Evolutionary conservation across 2,797 vertebrate species (phyloP).

Genomic region (Pipistrellus pygmaeus): DNA sequence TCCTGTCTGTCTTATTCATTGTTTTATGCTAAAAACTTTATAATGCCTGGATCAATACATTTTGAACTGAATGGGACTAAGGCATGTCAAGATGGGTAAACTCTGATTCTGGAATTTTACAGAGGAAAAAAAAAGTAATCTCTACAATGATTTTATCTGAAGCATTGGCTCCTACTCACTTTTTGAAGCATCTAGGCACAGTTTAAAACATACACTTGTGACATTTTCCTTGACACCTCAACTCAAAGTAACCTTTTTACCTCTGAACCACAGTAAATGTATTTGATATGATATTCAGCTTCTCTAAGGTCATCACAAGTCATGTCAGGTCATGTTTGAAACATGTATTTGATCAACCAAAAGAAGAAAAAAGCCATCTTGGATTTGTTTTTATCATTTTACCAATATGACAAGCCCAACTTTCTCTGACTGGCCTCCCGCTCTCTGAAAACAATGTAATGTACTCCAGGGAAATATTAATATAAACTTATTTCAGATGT

Average conservation of each 20-base stretch:
- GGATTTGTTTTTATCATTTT: neutral
- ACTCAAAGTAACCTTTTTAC: slow-evolving; percentile 24
- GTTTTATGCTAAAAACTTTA: neutral
- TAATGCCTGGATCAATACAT: neutral
- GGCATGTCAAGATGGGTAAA: neutral
- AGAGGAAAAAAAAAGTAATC: neutral
- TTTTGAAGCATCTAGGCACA: neutral
- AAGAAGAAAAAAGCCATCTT: neutral
- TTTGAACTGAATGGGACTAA: neutral
- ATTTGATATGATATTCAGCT: neutral
- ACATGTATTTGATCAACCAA: neutral
- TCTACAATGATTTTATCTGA: neutral
- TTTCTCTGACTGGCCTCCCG: neutral
- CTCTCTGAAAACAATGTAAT: neutral
- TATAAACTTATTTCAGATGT: neutral
- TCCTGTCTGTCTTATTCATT: neutral
- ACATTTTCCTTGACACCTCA: neutral
- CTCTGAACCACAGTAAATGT: neutral
- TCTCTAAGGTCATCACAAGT: neutral
- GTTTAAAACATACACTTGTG: neutral
- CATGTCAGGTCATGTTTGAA: neutral
- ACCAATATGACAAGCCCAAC: neutral
- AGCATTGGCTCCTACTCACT: neutral
- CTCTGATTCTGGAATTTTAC: neutral
- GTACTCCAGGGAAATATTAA: neutral